phyloP scores from a whole-genome alignment of 2,113 vertebrate species.

The Artemisiospiza belli region DNA sequence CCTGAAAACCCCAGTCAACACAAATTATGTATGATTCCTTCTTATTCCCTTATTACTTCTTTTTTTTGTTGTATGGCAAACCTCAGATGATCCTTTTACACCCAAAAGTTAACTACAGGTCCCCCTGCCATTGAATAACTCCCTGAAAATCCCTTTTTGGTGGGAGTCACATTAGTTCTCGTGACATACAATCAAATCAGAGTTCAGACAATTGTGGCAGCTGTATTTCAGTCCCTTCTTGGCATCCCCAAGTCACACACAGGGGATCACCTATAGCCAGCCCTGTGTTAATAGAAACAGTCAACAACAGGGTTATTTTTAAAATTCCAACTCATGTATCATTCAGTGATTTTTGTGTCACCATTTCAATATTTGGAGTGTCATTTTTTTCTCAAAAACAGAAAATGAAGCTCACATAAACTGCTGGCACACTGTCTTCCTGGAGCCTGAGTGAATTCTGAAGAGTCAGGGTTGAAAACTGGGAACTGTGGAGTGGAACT shows the following conservation, averaged over 20 bases:
- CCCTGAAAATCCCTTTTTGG: background rate
- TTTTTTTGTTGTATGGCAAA: background rate
- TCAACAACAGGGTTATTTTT: background rate
- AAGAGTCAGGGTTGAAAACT: background rate
- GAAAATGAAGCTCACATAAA: background rate
- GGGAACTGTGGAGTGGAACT: background rate
- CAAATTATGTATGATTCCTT: background rate
- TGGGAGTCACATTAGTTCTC: background rate
- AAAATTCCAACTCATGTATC: background rate
- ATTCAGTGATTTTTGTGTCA: background rate
- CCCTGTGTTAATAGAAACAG: background rate
- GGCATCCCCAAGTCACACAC: background rate
- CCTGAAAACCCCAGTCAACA: background rate
- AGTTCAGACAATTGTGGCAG: background rate
- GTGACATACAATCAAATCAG: fast-evolving
- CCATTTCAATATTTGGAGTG: background rate
- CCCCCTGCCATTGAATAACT: background rate
- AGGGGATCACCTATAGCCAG: background rate
- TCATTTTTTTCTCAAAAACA: background rate
- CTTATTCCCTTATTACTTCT: background rate
- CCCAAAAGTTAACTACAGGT: background rate
- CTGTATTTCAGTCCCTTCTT: background rate
- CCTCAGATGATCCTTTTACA: background rate
- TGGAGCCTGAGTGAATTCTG: background rate
- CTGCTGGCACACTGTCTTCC: background rate